These are phyloP conservation scores for Batillaria attramentaria DNA, from an alignment of 1,140 invertebrate species.

Conservation along the genomic window DNA sequence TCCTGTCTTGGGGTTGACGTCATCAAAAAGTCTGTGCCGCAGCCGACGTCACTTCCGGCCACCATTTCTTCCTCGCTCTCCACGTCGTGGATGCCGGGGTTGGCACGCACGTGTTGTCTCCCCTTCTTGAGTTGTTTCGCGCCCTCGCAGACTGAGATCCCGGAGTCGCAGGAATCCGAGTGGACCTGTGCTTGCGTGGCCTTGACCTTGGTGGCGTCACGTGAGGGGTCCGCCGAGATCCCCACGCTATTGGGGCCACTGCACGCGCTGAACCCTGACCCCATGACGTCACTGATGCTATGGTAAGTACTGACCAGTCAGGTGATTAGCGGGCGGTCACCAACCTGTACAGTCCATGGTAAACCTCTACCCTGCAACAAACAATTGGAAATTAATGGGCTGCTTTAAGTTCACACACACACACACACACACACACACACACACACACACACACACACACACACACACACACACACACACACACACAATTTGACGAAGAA, in stretches of 20 bases:
- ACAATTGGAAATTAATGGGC: not conserved
- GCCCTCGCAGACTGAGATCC: conserved; percentile 23
- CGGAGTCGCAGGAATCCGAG: conserved; percentile 27
- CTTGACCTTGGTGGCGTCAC: not conserved
- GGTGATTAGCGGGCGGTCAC: not conserved
- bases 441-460: conserved; percentile 3
- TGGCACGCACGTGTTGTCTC: not conserved
- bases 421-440: not conserved
- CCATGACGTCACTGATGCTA: conserved; percentile 1
- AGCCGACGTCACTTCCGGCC: conserved; percentile 14
- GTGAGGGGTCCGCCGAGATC: not conserved
- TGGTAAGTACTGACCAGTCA: not conserved
- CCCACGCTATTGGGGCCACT: conserved; percentile 23
- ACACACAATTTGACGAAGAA: not conserved
- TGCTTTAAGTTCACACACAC: not conserved
- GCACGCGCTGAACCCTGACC: conserved; percentile 36
- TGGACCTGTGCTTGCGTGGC: not conserved
- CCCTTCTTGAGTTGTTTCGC: too few relatives aligned
- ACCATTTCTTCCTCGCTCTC: conserved; percentile 6
- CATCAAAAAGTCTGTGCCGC: conserved; percentile 24
- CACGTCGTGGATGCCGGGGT: not conserved
- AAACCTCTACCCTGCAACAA: not conserved
- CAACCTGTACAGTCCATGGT: not conserved
- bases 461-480: conserved; percentile 19
- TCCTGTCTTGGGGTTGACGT: conserved; percentile 1